Conservation (phyloP, 2,888 invertebrate species). For the Protonemura montana region DNA sequence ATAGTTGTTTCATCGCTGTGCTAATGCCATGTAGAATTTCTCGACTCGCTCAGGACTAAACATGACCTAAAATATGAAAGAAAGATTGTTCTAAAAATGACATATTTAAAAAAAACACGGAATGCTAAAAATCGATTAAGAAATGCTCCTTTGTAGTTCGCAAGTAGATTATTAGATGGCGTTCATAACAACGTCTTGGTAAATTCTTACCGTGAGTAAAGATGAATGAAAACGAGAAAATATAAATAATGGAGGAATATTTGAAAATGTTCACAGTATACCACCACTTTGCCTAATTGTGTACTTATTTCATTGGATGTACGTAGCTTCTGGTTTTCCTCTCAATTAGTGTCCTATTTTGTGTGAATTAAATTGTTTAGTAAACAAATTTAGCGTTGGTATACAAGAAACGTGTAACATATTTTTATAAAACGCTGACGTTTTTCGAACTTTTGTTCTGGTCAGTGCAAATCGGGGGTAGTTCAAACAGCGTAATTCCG, state of each 20-base stretch:
- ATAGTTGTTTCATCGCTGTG: no score
- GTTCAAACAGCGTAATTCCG: constrained; percentile 32
- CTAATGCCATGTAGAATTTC: no score
- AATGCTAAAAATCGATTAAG: constrained; percentile 19
- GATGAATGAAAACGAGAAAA: constrained; percentile 13
- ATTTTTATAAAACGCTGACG: constrained; percentile 14
- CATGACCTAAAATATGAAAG: no score
- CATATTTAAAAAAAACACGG: background rate
- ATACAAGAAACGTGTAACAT: background rate
- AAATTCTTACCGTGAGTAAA: background rate
- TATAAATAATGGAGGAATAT: constrained; percentile 17
- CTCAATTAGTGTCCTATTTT: background rate
- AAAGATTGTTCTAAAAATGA: background rate
- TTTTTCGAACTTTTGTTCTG: constrained; percentile 13
- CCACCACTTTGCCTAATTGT: background rate
- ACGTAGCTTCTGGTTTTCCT: background rate
- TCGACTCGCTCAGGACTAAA: no score
- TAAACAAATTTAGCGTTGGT: background rate
- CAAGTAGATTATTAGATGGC: constrained; percentile 12
- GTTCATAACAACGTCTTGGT: constrained; percentile 22
- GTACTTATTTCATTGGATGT: background rate
- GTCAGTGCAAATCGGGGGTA: background rate
- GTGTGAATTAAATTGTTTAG: constrained; percentile 3
- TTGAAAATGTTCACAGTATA: background rate
- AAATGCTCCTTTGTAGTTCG: background rate